These are phyloP conservation scores for Sinonovacula constricta DNA, from an alignment of 1,140 invertebrate genomes.

Conservation along the genomic window DNA sequence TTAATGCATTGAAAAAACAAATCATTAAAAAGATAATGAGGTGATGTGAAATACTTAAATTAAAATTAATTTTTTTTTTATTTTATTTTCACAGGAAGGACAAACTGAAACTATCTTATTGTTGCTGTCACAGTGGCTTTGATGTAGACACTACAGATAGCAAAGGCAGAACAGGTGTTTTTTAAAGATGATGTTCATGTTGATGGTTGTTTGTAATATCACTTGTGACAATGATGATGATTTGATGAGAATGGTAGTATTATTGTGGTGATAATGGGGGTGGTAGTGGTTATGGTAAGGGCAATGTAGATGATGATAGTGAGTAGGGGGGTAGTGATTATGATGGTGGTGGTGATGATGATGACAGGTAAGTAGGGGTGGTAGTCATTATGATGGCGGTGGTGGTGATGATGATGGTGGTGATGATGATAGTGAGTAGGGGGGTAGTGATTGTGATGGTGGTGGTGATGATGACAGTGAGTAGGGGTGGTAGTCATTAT, in stretches of 20 bases:
- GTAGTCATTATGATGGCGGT: no score
- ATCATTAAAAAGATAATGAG: background rate
- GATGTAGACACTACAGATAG: constrained; percentile 44
- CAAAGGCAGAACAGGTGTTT: constrained; percentile 59
- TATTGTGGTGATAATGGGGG: background rate
- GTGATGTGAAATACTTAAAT: background rate
- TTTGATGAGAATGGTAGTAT: no score
- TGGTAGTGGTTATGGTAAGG: background rate
- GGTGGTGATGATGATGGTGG: no score
- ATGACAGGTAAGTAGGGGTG: no score
- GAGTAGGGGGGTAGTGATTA: background rate
- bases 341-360: no score
- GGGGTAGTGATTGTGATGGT: no score
- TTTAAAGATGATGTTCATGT: background rate
- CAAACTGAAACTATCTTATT: constrained; percentile 37
- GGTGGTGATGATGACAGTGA: no score
- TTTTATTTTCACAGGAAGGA: constrained; percentile 51
- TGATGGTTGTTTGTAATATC: no score
- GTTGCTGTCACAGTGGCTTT: constrained; percentile 46
- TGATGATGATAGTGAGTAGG: no score
- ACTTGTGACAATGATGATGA: no score
- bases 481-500: no score
- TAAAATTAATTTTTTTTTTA: background rate
- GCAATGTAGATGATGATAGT: background rate
- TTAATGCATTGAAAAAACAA: background rate